A percentile compares a stretch with the other conserved stretches of the same genome.
phyloP scores from a whole-genome alignment of 2,797 vertebrate species.

The Anabacerthia variegaticeps region DNA sequence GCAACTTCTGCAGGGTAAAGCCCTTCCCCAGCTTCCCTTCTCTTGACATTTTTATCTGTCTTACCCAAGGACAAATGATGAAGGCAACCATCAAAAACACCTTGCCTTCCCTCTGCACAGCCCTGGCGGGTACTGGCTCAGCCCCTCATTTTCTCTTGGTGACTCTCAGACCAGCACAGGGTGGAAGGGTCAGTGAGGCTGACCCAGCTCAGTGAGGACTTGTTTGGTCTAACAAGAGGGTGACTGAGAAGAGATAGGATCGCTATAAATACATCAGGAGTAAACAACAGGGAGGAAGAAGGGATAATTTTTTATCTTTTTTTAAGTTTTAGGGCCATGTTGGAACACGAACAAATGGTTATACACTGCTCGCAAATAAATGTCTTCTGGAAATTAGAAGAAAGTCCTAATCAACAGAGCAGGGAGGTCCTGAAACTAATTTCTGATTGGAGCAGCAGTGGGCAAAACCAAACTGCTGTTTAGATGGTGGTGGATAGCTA shows the following conservation, averaged over 20 bases:
- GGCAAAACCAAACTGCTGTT: background rate
- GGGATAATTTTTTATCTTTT: background rate
- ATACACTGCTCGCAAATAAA: background rate
- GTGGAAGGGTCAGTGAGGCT: background rate
- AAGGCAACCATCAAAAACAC: background rate
- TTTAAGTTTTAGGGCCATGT: background rate
- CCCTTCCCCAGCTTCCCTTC: background rate
- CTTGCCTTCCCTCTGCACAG: too few species aligned
- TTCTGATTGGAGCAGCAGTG: fast-evolving
- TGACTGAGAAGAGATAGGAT: background rate
- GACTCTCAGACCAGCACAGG: background rate
- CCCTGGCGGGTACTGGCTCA: background rate
- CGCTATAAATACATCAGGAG: background rate
- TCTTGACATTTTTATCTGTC: background rate
- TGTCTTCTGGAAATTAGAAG: background rate
- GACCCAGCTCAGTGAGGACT: background rate
- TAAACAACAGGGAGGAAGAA: background rate
- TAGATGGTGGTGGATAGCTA: background rate
- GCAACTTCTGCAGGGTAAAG: background rate
- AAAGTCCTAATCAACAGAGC: constrained; percentile 11
- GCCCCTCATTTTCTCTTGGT: fast-evolving
- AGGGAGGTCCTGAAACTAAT: background rate
- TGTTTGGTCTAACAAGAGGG: background rate
- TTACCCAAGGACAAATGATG: background rate
- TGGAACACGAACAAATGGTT: constrained; percentile 21